These are phyloP conservation scores for Rosalia funebris DNA, from an alignment of 2,888 invertebrate species.

Conservation along the genomic window DNA sequence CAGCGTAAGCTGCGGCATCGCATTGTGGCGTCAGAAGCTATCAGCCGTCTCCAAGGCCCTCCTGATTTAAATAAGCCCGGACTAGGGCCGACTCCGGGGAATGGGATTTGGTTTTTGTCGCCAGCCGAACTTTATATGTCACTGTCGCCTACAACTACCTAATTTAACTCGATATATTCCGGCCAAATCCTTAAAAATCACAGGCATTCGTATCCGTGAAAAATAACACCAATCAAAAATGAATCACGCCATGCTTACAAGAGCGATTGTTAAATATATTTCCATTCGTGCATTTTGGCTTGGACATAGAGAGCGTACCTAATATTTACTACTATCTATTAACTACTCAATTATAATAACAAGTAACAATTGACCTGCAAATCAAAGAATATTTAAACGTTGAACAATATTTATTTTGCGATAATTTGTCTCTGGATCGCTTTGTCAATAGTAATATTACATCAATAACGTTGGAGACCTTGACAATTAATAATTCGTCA, in stretches of 20 bases:
- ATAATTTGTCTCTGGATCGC: too few relatives aligned
- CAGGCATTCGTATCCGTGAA: slow-evolving; percentile 47
- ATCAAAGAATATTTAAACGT: too few relatives aligned
- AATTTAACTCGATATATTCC: slow-evolving; percentile 60
- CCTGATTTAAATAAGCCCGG: slow-evolving; percentile 65
- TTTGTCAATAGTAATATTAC: too few relatives aligned
- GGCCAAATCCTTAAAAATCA: slow-evolving; percentile 54
- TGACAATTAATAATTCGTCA: too few relatives aligned
- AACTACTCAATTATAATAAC: too few relatives aligned
- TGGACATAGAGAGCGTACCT: too few relatives aligned
- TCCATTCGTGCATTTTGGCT: slow-evolving; percentile 22
- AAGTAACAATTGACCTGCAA: too few relatives aligned
- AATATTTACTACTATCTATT: too few relatives aligned
- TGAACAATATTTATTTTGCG: too few relatives aligned
- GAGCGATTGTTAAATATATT: slow-evolving; percentile 28
- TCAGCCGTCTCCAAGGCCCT: slow-evolving; percentile 63
- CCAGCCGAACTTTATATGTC: slow-evolving; percentile 62
- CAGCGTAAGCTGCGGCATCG: slow-evolving; percentile 52
- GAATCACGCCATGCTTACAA: slow-evolving; percentile 38
- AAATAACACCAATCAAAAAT: slow-evolving; percentile 53
- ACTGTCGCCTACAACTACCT: slow-evolving; percentile 61
- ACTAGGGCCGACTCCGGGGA: slow-evolving; percentile 59
- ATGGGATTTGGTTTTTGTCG: slow-evolving; percentile 64
- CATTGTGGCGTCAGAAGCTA: slow-evolving; percentile 64
- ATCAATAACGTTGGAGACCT: too few relatives aligned